Evolutionary conservation across 2,888 invertebrate genomes (phyloP).

Genomic region (Leptinotarsa haldemani): DNA sequence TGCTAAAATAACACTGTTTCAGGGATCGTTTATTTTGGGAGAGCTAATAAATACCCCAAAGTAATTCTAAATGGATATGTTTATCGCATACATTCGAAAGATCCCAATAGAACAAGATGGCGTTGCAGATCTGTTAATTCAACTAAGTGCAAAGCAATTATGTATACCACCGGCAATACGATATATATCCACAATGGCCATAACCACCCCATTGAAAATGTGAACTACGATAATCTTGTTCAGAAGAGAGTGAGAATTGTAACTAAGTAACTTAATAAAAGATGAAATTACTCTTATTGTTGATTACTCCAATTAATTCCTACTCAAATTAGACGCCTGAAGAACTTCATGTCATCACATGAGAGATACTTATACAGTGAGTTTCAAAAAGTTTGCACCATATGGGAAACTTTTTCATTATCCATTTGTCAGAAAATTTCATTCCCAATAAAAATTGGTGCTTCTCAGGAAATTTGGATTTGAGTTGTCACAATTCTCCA

Average conservation of each 20-base stretch:
- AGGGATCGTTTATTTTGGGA: constrained; percentile 43
- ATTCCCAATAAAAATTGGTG: no score
- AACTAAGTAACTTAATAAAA: constrained; percentile 2
- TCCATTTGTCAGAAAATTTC: no score
- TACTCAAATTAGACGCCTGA: no score
- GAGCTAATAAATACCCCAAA: constrained; percentile 50
- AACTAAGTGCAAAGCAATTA: constrained; percentile 44
- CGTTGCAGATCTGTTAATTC: constrained; percentile 44
- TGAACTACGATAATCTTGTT: constrained; percentile 32
- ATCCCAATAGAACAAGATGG: constrained; percentile 47
- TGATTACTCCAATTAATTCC: no score
- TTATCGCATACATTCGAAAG: constrained; percentile 44
- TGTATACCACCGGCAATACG: constrained; percentile 46
- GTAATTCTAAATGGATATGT: constrained; percentile 47
- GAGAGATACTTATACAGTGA: no score
- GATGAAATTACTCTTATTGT: neutral
- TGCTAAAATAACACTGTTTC: constrained; percentile 19
- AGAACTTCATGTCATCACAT: no score
- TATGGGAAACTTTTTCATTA: no score
- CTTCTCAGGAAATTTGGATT: no score
- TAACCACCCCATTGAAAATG: constrained; percentile 42
- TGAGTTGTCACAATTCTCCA: no score
- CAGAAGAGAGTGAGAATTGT: constrained; percentile 33
- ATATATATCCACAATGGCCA: constrained; percentile 42
- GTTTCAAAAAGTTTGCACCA: no score